A percentile compares a stretch with the other conserved stretches of the same genome.
Evolutionary conservation across 2,888 invertebrate genomes (phyloP).

Genomic region (Globia sparganii): DNA sequence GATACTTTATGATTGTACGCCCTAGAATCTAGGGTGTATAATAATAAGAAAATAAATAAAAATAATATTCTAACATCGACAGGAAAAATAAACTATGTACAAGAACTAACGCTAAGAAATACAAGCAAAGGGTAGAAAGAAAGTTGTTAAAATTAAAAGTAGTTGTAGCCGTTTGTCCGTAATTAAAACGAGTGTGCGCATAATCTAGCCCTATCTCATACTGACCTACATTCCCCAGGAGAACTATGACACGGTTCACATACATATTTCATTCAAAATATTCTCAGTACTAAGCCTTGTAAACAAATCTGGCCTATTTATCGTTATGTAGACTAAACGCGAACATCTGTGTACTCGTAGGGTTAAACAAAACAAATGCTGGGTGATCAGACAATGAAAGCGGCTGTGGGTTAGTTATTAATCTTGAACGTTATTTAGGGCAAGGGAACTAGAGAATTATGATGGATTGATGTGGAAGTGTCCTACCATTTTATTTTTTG

Average conservation of each 20-base stretch:
- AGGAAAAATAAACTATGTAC: too few species aligned
- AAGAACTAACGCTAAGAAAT: too few species aligned
- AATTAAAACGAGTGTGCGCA: background rate
- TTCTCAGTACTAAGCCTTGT: conserved; percentile 48
- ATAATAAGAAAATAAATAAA: too few species aligned
- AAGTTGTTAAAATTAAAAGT: too few species aligned
- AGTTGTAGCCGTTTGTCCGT: background rate
- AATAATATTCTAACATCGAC: too few species aligned
- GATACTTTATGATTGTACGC: too few species aligned
- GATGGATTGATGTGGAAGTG: background rate
- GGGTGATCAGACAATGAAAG: conserved; percentile 44
- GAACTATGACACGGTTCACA: conserved; percentile 38
- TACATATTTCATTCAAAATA: conserved; percentile 43
- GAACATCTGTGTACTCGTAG: conserved; percentile 58
- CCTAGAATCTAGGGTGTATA: too few species aligned
- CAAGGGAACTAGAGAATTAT: conserved; percentile 1
- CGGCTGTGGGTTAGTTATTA: conserved; percentile 42
- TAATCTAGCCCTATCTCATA: background rate
- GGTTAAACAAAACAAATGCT: conserved; percentile 56
- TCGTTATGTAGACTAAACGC: conserved; percentile 58
- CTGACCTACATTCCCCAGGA: conserved; percentile 26
- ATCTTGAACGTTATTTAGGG: conserved; percentile 34
- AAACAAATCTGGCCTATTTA: conserved; percentile 68
- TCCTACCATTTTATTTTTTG: background rate
- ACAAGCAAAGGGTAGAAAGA: too few species aligned